A percentile compares a stretch with the other conserved stretches of the same genome.
Conservation (phyloP, 1,140 invertebrate species). For the Lanistes nyassanus region DNA sequence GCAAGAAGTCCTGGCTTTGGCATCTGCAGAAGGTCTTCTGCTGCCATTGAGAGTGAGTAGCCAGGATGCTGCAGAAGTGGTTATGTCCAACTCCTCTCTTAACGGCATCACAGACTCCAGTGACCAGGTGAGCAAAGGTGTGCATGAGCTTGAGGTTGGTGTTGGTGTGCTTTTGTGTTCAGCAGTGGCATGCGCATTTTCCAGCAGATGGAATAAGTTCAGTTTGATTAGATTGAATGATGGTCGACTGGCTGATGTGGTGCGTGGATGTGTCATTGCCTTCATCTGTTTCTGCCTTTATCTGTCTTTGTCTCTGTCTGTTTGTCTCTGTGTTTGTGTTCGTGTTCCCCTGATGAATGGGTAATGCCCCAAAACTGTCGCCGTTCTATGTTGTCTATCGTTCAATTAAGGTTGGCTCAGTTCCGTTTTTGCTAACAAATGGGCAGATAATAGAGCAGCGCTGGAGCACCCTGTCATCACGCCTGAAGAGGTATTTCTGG, state of each 20-base stretch:
- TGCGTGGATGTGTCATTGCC: neutral
- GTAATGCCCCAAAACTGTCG: too few relatives aligned
- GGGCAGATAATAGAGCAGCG: conserved; percentile 36
- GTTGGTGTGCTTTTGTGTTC: too few relatives aligned
- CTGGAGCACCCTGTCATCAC: conserved; percentile 37
- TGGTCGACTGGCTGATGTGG: too few relatives aligned
- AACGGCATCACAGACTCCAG: conserved; percentile 53
- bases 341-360: too few relatives aligned
- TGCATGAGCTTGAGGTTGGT: too few relatives aligned
- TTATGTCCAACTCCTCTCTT: conserved; percentile 53
- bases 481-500: conserved; percentile 44
- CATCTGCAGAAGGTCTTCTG: conserved; percentile 54
- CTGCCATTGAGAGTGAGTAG: conserved; percentile 46
- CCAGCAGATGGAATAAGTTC: too few relatives aligned
- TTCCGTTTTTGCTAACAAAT: neutral
- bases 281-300: neutral
- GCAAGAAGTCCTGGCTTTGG: conserved; percentile 54
- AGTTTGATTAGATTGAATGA: too few relatives aligned
- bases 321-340: too few relatives aligned
- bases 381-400: too few relatives aligned
- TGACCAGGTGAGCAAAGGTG: conserved; percentile 48
- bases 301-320: neutral
- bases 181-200: too few relatives aligned
- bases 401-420: neutral
- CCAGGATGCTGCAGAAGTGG: conserved; percentile 24